A percentile compares a stretch with the other conserved stretches of the same genome.
These are phyloP conservation scores for Parnassius glacialis DNA, from an alignment of 2,888 invertebrate genomes.

Conservation along the genomic window DNA sequence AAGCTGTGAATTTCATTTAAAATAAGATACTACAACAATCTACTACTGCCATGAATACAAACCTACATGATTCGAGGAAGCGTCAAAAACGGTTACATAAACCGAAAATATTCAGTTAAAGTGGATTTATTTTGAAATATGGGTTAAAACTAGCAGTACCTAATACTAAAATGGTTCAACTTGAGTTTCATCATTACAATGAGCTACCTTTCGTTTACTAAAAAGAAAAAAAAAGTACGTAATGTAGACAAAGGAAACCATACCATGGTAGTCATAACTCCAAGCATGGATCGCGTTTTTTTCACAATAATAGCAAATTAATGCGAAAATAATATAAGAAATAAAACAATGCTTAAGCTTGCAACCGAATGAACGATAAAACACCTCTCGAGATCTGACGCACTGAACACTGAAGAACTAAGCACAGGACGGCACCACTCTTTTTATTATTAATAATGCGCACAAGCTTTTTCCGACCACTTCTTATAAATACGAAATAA, in stretches of 20 bases:
- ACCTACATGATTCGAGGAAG: slow-evolving; percentile 21
- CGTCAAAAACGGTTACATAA: slow-evolving; percentile 18
- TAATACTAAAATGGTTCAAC: slow-evolving; percentile 32
- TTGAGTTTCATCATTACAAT: slow-evolving; percentile 35
- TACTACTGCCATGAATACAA: slow-evolving; percentile 17
- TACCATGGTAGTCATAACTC: slow-evolving; percentile 81
- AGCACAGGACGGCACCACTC: slow-evolving; percentile 73
- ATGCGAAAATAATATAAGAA: slow-evolving; percentile 53
- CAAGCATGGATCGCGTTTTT: slow-evolving; percentile 79
- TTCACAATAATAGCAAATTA: slow-evolving; percentile 63
- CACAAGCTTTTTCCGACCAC: slow-evolving; percentile 46
- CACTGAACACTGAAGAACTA: slow-evolving; percentile 74
- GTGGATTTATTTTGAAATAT: neutral
- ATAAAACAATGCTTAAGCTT: slow-evolving; percentile 59
- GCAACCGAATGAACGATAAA: slow-evolving; percentile 67
- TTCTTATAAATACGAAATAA: slow-evolving; percentile 45
- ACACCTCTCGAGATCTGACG: slow-evolving; percentile 65
- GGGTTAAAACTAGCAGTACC: slow-evolving; percentile 20
- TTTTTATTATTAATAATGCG: slow-evolving; percentile 41
- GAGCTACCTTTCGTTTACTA: slow-evolving; percentile 62
- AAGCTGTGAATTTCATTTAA: neutral
- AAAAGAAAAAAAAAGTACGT: slow-evolving; percentile 55
- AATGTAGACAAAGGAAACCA: slow-evolving; percentile 80
- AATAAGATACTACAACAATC: slow-evolving; percentile 22
- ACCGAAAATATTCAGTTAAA: slow-evolving; percentile 2